phyloP scores from a whole-genome alignment of 1,140 invertebrate species.

The Leptonema lineaticorne region DNA sequence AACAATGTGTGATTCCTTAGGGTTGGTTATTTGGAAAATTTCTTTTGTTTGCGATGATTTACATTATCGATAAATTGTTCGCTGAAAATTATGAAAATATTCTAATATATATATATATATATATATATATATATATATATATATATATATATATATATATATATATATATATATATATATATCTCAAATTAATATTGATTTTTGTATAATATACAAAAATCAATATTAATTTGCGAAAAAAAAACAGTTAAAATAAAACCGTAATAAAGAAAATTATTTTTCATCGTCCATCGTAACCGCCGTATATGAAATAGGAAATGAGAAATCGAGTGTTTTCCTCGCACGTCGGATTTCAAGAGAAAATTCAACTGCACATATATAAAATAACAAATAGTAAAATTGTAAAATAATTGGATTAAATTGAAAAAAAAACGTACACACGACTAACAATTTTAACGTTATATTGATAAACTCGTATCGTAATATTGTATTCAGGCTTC shows the following conservation, averaged over 20 bases:
- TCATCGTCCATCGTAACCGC: not conserved
- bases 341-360: not conserved
- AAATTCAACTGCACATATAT: slow-evolving; percentile 5
- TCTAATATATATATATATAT: too few relatives aligned
- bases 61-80: not conserved
- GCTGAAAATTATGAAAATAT: not conserved
- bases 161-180: not conserved
- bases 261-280: too few relatives aligned
- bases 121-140: too few relatives aligned
- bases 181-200: not conserved
- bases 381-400: not conserved
- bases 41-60: not conserved
- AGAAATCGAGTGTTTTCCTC: slow-evolving; percentile 7
- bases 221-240: too few relatives aligned
- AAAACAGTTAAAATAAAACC: too few relatives aligned
- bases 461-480: too few relatives aligned
- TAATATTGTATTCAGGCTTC: not conserved
- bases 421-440: not conserved
- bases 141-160: not conserved
- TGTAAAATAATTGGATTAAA: not conserved
- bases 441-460: too few relatives aligned
- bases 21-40: not conserved
- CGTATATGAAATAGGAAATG: slow-evolving; percentile 1
- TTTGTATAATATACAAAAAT: not conserved
- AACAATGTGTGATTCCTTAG: slow-evolving; percentile 7